These are phyloP conservation scores for Tipula unca DNA, from an alignment of 2,888 invertebrate genomes.

Conservation along the genomic window DNA sequence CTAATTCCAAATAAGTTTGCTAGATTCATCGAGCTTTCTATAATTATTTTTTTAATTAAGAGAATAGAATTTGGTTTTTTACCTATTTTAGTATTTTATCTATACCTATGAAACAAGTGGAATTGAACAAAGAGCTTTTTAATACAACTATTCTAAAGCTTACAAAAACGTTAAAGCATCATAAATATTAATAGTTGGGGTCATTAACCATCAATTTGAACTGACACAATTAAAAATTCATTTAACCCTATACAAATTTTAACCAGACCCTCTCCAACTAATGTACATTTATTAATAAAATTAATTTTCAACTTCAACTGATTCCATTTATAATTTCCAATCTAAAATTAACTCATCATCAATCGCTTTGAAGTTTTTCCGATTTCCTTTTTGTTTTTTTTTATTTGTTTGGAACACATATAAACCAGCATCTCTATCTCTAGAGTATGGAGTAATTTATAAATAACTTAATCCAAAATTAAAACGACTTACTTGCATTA, in stretches of 20 bases:
- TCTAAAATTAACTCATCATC: neutral
- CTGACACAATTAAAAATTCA: neutral
- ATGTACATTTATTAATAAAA: neutral
- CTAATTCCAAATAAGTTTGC: too few species aligned
- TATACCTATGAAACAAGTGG: too few species aligned
- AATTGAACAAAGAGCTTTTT: too few species aligned
- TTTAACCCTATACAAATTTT: neutral
- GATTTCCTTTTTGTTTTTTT: too few species aligned
- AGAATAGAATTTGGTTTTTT: too few species aligned
- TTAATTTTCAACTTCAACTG: neutral
- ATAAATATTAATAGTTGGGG: too few species aligned
- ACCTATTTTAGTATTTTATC: too few species aligned
- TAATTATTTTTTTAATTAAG: too few species aligned
- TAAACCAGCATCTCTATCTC: too few species aligned
- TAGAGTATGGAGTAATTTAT: neutral
- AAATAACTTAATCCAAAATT: neutral
- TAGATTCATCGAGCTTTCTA: too few species aligned
- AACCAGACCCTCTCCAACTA: neutral
- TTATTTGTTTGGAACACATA: neutral
- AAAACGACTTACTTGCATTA: neutral
- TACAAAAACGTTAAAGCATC: too few species aligned
- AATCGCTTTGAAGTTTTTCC: neutral
- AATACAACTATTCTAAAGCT: too few species aligned
- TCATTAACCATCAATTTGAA: neutral
- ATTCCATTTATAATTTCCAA: neutral